Evolutionary conservation across 2,113 vertebrate species (phyloP).

Genomic region (Lampris megalopsis): DNA sequence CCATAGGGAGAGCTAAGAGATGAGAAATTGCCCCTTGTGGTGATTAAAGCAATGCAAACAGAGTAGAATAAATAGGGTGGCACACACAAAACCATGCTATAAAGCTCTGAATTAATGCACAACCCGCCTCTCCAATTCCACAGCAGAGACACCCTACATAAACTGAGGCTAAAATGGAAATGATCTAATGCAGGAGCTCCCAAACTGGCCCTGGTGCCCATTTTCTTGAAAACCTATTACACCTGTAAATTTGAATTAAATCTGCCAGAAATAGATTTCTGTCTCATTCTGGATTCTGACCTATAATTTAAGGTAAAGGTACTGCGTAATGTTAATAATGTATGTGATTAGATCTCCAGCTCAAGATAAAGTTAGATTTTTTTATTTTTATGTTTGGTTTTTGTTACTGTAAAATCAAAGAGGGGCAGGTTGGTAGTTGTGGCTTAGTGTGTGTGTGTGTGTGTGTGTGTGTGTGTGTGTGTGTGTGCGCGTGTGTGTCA

Average conservation of each 20-base stretch:
- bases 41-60: conserved; percentile 48
- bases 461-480: background rate
- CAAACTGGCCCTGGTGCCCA: conserved; percentile 30
- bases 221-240: conserved; percentile 18
- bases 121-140: conserved; percentile 48
- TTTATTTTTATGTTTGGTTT: too few species aligned
- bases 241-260: conserved; percentile 28
- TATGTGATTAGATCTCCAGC: conserved; percentile 41
- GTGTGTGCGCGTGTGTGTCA: conserved; percentile 7
- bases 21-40: conserved; percentile 41
- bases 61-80: conserved; percentile 38
- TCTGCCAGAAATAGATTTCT: conserved; percentile 23
- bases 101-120: conserved; percentile 50
- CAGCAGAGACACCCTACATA: conserved; percentile 43
- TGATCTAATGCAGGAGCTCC: conserved; percentile 37
- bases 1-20: conserved; percentile 7
- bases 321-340: conserved; percentile 56
- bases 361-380: conserved; percentile 40
- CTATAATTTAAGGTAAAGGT: conserved; percentile 36
- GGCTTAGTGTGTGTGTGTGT: background rate
- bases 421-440: too few species aligned
- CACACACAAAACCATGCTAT: conserved; percentile 21
- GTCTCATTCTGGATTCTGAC: conserved; percentile 27
- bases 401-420: background rate
- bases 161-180: conserved; percentile 57